These are phyloP conservation scores for Crenichthys baileyi DNA, from an alignment of 2,797 vertebrate species.

Conservation along the genomic window DNA sequence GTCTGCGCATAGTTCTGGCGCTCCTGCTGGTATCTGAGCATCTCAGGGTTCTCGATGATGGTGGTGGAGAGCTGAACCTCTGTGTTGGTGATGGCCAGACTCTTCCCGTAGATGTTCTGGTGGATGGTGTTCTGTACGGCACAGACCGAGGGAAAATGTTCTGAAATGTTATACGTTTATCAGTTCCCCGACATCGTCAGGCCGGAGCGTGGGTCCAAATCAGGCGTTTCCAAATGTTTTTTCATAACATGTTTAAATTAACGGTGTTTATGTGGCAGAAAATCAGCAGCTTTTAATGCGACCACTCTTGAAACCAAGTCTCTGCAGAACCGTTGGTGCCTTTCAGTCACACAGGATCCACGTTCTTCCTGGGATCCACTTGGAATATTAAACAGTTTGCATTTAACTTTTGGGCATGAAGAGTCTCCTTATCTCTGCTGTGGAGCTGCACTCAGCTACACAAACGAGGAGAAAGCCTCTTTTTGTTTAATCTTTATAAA, in stretches of 20 bases:
- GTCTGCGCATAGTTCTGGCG: conserved; percentile 82
- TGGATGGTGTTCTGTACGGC: conserved; percentile 91
- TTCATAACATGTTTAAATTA: not conserved
- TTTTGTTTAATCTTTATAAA: not conserved
- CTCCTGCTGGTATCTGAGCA: conserved; percentile 97
- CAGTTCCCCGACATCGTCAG: too few relatives aligned
- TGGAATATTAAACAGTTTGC: not conserved
- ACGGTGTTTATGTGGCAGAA: not conserved
- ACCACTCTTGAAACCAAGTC: too few relatives aligned
- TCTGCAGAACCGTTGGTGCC: not conserved
- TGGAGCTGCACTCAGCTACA: not conserved
- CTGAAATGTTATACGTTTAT: not conserved
- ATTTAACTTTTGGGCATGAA: not conserved
- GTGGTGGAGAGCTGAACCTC: conserved; percentile 94
- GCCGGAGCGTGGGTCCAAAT: not conserved
- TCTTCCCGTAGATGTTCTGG: conserved; percentile 97
- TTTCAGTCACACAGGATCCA: not conserved
- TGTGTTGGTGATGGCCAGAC: conserved; percentile 91
- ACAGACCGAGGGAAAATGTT: not conserved
- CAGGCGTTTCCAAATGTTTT: not conserved
- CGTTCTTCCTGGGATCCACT: not conserved
- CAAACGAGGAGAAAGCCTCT: not conserved
- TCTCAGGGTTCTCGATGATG: conserved; percentile 97
- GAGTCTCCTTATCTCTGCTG: not conserved
- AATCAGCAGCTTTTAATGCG: not conserved